Evolutionary conservation across 2,797 vertebrate genomes (phyloP), one percentile per base, ranked within the genome.

Genomic region (Girardinus metallicus): DNA sequence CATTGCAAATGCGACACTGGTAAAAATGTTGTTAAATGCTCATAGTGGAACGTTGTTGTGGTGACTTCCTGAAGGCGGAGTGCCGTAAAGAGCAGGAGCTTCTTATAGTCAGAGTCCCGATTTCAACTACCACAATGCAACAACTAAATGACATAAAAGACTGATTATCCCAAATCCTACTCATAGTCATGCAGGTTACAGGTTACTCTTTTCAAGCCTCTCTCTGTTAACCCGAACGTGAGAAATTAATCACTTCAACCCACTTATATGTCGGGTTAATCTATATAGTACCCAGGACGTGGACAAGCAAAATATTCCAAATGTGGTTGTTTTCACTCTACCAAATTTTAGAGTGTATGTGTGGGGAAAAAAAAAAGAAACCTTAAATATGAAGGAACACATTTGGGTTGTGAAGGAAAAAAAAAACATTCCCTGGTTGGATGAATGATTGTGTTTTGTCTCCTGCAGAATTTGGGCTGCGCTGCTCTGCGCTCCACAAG

Each of bases 401-500:
- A 64, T 3, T 64, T 64, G 31, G 60, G 21, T 12, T 41, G 64
- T 68, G 64, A 41, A 34, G 21, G 4, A 68, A 23, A 68, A 68
- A 23, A 68, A 31, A 68, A 43, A 41, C 23, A 68, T 41, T 23
- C 21, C 12, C 9, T 41, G 64, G 64, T 39, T 5, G 64, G 21
- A 68, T 68, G 64, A 68, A 68, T 41, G 64, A 68, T 41, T 1
- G 13, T 21, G 16, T 73, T 73, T 49, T 73, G n/a, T 31, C 13
- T 47, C 15, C 44, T 47, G 12, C 36, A 43, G 21, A 68, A 68
- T 43, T 7, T 5, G 66, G 21, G 39, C 36, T 68, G 64, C 11
- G 29, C 13, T 31, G 31, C 2, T n/a, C n/a, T n/a, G n/a, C n/a
- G 3, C 55, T 55, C 34, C 34, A 64, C 75, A 51, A 85, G 83